Base-by-base conservation (phyloP, 2,797 vertebrate genomes). In the Gymnocypris eckloni region DNA sequence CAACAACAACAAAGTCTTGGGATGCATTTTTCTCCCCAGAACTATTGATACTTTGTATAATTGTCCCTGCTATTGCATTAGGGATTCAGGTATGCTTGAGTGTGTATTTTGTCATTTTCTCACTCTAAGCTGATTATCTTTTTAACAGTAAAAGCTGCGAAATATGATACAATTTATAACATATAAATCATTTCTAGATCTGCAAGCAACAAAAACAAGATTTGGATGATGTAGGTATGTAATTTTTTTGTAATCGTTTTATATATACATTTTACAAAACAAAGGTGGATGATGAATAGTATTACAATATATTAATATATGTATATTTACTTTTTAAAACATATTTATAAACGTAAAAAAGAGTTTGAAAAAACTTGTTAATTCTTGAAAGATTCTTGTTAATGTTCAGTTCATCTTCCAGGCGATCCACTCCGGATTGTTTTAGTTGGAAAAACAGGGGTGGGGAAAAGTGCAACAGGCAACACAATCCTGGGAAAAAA, bases 401-500 rank as follows among this genome's bases (percentile, higher is more conserved):
- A 28, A 80, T 64, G 16, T 80, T 2, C 37, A 37, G 5, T 39
- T 5, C 4, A n/a, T 59, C 56, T n/a, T 66, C 25, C 25, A 66
- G 64, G 11, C 11, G 64, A 66, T 15, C 64, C 37, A 5, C 37
- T 39, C 4, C 67, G 67, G 37, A 70, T 70, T 39, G 4, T 77
- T 77, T 39, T 77, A 50, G 48, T 77, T 54, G 75, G 75, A 50
- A 50, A 33, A 15, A 75, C 72, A 50, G 72, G 75, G 5, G 48
- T 18, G 22, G 75, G 75, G 39, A 77, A 33, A 77, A 77, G 75
- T 39, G 52, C 52, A 54, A 20, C 75, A 37, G 75, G 75, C 8
- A 76, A 76, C 41, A 67, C 66, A 41, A 85, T 88, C 25, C 28
- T 88, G 18, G 79, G 83, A 12, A 25, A 79, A 43, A 11, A 45